phyloP scores from a whole-genome alignment of 1,140 invertebrate species.

The Ladona fulva region DNA sequence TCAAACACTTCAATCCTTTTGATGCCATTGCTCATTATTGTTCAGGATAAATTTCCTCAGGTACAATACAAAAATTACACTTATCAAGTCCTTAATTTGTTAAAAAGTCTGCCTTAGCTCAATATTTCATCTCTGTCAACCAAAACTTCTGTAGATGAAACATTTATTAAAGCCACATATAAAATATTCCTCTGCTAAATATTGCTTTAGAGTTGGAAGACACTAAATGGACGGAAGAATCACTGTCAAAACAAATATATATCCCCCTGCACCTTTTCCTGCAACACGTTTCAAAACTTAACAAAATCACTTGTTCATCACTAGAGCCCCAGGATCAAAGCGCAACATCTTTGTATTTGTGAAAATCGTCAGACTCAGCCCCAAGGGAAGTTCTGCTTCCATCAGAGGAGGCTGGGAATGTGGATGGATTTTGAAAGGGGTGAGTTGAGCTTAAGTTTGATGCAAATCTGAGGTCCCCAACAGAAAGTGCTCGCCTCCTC shows the following conservation, averaged over 20 bases:
- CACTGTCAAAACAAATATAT: no score
- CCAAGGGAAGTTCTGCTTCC: constrained; percentile 13
- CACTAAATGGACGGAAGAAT: no score
- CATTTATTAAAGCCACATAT: no score
- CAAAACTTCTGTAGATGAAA: no score
- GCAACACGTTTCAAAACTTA: neutral
- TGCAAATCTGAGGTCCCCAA: neutral
- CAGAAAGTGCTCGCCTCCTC: neutral
- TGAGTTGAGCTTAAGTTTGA: neutral
- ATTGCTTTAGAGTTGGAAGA: no score
- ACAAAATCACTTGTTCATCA: neutral
- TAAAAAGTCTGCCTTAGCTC: no score
- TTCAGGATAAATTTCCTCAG: neutral
- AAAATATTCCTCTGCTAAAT: no score
- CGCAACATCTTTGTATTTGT: constrained; percentile 16
- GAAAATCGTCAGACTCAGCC: constrained; percentile 13
- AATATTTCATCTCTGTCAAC: no score
- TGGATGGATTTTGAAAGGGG: neutral
- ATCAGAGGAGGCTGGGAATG: neutral
- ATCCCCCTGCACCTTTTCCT: neutral
- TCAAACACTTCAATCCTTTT: neutral
- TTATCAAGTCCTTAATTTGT: no score
- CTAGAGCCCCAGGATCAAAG: constrained; percentile 12
- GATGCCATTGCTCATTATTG: neutral
- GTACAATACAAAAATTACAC: neutral